A percentile compares a stretch with the other conserved stretches of the same genome.
Evolutionary conservation across 2,888 invertebrate species (phyloP).

Genomic region (Synanthedon tipuliformis): DNA sequence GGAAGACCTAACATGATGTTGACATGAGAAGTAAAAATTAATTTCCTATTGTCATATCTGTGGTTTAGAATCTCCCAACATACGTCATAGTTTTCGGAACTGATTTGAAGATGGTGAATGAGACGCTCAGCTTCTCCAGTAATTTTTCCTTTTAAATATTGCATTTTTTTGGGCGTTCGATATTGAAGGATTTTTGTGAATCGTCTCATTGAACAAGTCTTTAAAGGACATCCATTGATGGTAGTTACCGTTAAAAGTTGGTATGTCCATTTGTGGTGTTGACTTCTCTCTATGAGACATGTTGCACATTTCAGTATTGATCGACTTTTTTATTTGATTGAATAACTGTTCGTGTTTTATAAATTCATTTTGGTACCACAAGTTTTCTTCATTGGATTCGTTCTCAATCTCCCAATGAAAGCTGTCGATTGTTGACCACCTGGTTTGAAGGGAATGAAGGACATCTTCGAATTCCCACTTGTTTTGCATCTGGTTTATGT

Average conservation of each 20-base stretch:
- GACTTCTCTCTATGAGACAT: not conserved
- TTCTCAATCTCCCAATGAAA: too few species aligned
- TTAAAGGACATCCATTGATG: slow-evolving; percentile 3
- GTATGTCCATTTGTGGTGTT: not conserved
- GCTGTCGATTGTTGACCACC: too few species aligned
- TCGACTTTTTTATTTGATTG: too few species aligned
- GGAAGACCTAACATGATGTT: too few species aligned
- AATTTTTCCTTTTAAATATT: not conserved
- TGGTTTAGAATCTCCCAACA: slow-evolving; percentile 4
- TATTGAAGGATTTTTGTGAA: slow-evolving; percentile 5
- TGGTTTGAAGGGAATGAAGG: too few species aligned
- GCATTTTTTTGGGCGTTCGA: slow-evolving; percentile 3
- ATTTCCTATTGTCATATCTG: not conserved
- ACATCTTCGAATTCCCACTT: too few species aligned
- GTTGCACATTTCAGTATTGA: too few species aligned
- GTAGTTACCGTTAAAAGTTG: not conserved
- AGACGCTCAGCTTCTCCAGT: not conserved
- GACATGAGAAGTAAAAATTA: not conserved
- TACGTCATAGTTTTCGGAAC: not conserved
- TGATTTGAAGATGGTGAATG: not conserved
- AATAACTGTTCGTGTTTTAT: too few species aligned
- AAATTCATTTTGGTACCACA: too few species aligned
- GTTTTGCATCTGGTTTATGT: too few species aligned
- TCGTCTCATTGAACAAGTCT: slow-evolving; percentile 5
- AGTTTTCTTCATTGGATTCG: too few species aligned